These are phyloP conservation scores for Psittacula echo DNA, from an alignment of 2,797 vertebrate genomes.

Conservation along the genomic window DNA sequence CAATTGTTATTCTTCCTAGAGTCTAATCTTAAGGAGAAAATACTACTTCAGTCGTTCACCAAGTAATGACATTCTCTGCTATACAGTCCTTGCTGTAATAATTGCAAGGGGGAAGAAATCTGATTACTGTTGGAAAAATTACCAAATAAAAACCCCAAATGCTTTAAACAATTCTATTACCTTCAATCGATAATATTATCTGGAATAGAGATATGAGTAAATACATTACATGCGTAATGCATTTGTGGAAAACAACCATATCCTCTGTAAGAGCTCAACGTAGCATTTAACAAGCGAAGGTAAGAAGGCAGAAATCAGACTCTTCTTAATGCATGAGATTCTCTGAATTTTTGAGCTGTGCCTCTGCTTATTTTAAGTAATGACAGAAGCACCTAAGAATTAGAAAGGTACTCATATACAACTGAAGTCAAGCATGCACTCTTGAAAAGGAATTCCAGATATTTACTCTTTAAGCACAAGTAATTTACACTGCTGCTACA, in stretches of 20 bases:
- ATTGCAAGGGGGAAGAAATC: background rate
- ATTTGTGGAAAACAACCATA: slow-evolving; percentile 29
- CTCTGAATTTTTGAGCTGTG: slow-evolving; percentile 2
- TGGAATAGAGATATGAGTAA: slow-evolving; percentile 11
- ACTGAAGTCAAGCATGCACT: slow-evolving; percentile 34
- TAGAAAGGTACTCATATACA: background rate
- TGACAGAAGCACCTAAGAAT: slow-evolving; percentile 24
- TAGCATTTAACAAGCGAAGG: background rate
- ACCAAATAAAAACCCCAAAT: background rate
- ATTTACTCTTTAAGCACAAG: slow-evolving; percentile 45
- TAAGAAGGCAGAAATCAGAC: background rate
- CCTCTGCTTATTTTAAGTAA: slow-evolving; percentile 26
- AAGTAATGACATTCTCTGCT: background rate
- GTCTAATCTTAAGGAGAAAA: background rate
- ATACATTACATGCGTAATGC: slow-evolving; percentile 22
- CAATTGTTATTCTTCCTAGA: background rate
- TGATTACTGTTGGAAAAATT: background rate
- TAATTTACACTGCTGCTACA: background rate
- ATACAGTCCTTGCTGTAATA: background rate
- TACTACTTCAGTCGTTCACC: background rate
- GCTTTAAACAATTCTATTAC: slow-evolving; percentile 52
- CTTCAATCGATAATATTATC: background rate
- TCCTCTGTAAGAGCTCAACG: background rate
- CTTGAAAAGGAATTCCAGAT: slow-evolving; percentile 53
- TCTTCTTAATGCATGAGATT: background rate